phyloP scores from a whole-genome alignment of 2,888 invertebrate species.

The Scelioninae gen. 1 region DNA sequence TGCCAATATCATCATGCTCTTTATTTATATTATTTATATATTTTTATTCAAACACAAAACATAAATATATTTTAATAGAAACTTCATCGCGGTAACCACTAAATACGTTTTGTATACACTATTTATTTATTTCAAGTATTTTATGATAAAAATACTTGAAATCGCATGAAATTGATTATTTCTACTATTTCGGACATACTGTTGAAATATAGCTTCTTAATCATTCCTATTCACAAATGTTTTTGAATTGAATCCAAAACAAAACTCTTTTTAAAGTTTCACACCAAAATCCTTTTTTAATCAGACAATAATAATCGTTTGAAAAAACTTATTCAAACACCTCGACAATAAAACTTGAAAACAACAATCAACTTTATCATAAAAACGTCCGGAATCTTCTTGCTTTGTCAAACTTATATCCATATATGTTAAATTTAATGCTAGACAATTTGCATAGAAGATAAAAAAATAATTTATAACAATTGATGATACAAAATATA shows the following conservation, averaged over 20 bases:
- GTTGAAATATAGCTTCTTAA: neutral
- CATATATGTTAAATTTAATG: too few relatives aligned
- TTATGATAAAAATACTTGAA: neutral
- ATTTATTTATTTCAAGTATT: too few relatives aligned
- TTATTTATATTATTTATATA: too few relatives aligned
- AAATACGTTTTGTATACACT: too few relatives aligned
- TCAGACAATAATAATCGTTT: constrained; percentile 1
- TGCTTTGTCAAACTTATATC: too few relatives aligned
- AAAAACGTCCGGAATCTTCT: neutral
- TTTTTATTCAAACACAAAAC: neutral
- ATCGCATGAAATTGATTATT: neutral
- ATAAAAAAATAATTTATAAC: too few relatives aligned
- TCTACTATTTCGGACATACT: neutral
- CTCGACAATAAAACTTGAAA: neutral
- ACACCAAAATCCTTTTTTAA: constrained; percentile 20
- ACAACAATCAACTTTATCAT: neutral
- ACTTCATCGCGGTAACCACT: too few relatives aligned
- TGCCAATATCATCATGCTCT: neutral
- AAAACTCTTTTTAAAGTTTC: constrained; percentile 9
- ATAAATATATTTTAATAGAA: too few relatives aligned
- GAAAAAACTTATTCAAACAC: constrained; percentile 12
- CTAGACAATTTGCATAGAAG: too few relatives aligned
- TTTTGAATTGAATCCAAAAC: neutral
- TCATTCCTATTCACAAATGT: constrained; percentile 7
- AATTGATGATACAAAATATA: too few relatives aligned